phyloP scores from a whole-genome alignment of 2,113 vertebrate genomes.

The Pygoscelis antarcticus region DNA sequence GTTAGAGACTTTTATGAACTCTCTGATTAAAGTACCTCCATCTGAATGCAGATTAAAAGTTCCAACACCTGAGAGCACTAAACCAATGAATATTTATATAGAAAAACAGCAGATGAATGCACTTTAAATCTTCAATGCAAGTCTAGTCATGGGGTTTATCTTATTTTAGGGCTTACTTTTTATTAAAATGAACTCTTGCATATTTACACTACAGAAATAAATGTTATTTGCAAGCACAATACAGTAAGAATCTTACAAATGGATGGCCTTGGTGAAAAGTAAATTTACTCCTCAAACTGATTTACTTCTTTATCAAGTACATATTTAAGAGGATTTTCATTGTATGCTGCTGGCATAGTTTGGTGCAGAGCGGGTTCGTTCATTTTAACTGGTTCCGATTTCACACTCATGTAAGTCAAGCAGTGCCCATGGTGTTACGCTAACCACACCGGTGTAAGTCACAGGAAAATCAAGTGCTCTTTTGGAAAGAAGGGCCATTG shows the following conservation, averaged over 20 bases:
- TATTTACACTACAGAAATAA: constrained; percentile 85
- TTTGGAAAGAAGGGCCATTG: not conserved
- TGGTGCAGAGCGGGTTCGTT: not conserved
- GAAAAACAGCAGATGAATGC: constrained; percentile 82
- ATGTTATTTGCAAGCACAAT: constrained; percentile 81
- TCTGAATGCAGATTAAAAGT: constrained; percentile 87
- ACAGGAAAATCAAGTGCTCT: not conserved
- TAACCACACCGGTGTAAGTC: not conserved
- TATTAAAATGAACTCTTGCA: constrained; percentile 86
- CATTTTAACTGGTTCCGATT: not conserved
- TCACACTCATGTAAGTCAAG: not conserved
- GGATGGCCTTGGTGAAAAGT: constrained; percentile 62
- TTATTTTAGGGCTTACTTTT: constrained; percentile 84
- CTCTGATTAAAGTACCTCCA: constrained; percentile 84
- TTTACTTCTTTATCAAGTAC: constrained; percentile 58
- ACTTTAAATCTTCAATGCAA: constrained; percentile 84
- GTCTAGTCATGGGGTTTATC: constrained; percentile 85
- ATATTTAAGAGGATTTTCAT: constrained; percentile 39
- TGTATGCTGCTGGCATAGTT: not conserved
- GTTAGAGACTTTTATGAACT: constrained; percentile 82
- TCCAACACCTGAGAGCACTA: constrained; percentile 82
- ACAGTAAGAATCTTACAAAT: constrained; percentile 70
- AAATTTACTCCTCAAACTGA: constrained; percentile 55
- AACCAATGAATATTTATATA: constrained; percentile 87
- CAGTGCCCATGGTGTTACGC: fast-evolving